These are phyloP conservation scores for Chromobotia macracanthus DNA, from an alignment of 2,797 vertebrate genomes.

Conservation along the genomic window DNA sequence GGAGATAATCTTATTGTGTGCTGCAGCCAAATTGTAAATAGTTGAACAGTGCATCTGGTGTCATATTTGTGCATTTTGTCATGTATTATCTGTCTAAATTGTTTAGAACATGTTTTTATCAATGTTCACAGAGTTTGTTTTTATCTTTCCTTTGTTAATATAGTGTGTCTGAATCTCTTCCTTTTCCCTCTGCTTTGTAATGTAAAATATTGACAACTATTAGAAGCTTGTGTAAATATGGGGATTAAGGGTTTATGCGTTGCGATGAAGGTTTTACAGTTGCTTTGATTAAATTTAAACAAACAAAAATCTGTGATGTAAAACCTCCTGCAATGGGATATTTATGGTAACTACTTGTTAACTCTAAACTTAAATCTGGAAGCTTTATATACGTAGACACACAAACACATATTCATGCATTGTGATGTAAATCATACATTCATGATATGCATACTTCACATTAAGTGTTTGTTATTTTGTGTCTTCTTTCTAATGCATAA, in stretches of 20 bases:
- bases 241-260: constrained; percentile 26
- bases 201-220: constrained; percentile 13
- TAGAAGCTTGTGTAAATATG: constrained; percentile 24
- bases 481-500: constrained; percentile 1
- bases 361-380: background rate
- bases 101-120: constrained; percentile 2
- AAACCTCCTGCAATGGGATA: background rate
- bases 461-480: constrained; percentile 1
- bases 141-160: constrained; percentile 28
- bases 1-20: constrained; percentile 61
- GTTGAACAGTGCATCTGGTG: constrained; percentile 69
- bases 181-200: constrained; percentile 6
- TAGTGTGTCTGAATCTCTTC: constrained; percentile 20
- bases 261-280: constrained; percentile 20
- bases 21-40: constrained; percentile 66
- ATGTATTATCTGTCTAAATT: constrained; percentile 13
- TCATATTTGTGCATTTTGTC: constrained; percentile 52
- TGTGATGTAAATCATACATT: background rate
- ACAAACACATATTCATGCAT: background rate
- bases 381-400: background rate
- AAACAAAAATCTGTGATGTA: background rate
- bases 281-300: background rate
- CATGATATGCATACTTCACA: constrained; percentile 17
- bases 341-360: background rate
- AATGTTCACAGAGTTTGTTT: constrained; percentile 13